A percentile compares a stretch with the other conserved stretches of the same genome.
Conservation (phyloP, 2,797 vertebrate genomes). For the Falco cherrug region DNA sequence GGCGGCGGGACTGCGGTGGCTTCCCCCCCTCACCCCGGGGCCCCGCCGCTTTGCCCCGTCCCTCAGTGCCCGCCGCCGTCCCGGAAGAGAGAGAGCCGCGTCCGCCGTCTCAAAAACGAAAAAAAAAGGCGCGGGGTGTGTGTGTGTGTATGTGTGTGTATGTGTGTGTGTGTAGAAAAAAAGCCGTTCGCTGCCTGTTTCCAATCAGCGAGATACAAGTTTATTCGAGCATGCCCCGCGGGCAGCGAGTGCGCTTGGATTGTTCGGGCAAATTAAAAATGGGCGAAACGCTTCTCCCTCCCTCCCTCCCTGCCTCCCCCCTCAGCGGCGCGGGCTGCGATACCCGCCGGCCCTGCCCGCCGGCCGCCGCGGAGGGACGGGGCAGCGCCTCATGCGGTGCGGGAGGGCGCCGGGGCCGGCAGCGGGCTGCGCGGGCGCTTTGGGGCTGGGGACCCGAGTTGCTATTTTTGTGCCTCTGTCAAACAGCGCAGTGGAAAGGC, state of each 20-base stretch:
- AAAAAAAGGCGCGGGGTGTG: not conserved
- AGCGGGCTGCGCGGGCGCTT: not conserved
- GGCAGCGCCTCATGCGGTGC: not conserved
- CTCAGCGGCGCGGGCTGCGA: slow-evolving; percentile 68
- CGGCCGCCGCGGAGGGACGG: too few species aligned
- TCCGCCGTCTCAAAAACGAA: not conserved
- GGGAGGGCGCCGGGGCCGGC: not conserved
- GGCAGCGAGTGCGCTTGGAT: slow-evolving; percentile 76
- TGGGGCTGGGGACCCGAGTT: not conserved
- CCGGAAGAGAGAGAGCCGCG: slow-evolving; percentile 32
- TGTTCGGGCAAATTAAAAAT: slow-evolving; percentile 77
- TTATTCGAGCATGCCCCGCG: slow-evolving; percentile 77
- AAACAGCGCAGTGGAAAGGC: not conserved
- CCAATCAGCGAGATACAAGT: slow-evolving; percentile 79
- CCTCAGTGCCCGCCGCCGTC: not conserved
- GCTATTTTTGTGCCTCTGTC: not conserved
- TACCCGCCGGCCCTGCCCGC: slow-evolving; percentile 29
- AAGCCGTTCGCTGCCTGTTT: slow-evolving; percentile 72
- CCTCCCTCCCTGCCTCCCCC: slow-evolving; percentile 4
- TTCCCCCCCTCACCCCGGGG: not conserved
- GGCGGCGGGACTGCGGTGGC: not conserved
- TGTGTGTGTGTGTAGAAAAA: not conserved
- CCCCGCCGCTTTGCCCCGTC: not conserved
- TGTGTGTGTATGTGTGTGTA: too few species aligned
- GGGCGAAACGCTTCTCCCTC: slow-evolving; percentile 72